Percentiles rank a stretch among this genome's conserved stretches.
These are phyloP conservation scores for Emydocephalus ijimae DNA, from an alignment of 2,113 vertebrate species.

Conservation along the genomic window DNA sequence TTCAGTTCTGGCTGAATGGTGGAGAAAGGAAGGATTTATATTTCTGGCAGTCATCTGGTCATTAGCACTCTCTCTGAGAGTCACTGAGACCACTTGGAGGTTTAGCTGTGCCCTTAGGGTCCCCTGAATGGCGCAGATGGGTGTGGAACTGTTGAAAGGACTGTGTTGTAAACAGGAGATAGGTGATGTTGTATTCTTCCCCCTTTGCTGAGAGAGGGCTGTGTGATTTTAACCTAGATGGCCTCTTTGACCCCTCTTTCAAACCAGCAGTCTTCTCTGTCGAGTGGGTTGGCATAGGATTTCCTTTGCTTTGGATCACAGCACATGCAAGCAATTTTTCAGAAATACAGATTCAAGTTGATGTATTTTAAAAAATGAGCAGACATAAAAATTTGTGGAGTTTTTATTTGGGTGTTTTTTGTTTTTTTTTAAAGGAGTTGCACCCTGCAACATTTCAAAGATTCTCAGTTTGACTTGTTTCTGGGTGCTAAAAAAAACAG, in stretches of 20 bases:
- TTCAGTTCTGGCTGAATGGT: background rate
- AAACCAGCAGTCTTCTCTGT: too few species aligned
- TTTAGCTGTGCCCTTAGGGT: background rate
- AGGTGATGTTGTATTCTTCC: background rate
- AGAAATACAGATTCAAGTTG: background rate
- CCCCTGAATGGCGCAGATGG: background rate
- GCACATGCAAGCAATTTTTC: background rate
- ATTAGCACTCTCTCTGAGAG: background rate
- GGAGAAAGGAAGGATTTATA: background rate
- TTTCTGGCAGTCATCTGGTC: background rate
- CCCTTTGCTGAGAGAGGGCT: background rate
- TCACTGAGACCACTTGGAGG: background rate
- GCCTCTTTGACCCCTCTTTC: background rate
- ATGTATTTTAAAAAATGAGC: background rate
- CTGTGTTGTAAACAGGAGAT: background rate
- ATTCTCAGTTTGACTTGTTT: background rate
- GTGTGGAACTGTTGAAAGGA: background rate
- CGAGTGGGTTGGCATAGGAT: background rate
- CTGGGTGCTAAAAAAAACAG: background rate
- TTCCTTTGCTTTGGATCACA: background rate
- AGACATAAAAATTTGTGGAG: background rate
- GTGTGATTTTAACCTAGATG: background rate
- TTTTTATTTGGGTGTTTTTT: background rate
- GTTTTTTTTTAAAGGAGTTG: background rate
- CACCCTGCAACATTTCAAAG: background rate